Evolutionary conservation across 2,888 invertebrate genomes (phyloP).

Genomic region (Amphipoea lucens): DNA sequence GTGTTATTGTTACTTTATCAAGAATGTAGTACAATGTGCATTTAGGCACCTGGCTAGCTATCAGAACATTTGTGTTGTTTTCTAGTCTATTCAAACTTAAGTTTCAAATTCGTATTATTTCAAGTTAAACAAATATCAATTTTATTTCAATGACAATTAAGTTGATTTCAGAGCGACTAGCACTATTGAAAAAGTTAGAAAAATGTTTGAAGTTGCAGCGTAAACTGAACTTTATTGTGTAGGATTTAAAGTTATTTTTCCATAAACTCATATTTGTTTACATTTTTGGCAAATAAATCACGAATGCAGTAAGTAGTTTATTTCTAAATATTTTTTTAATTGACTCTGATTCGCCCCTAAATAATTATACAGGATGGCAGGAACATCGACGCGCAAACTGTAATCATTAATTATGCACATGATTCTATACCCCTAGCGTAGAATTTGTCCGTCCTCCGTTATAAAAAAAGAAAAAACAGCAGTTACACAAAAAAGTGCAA

Average conservation of each 20-base stretch:
- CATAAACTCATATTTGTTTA: too few relatives aligned
- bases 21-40: constrained; percentile 15
- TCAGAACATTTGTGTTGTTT: background rate
- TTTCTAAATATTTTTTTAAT: background rate
- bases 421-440: background rate
- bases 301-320: background rate
- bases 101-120: too few relatives aligned
- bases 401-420: background rate
- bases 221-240: too few relatives aligned
- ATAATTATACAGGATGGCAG: background rate
- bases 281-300: too few relatives aligned
- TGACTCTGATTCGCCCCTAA: background rate
- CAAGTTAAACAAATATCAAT: too few relatives aligned
- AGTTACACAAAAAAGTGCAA: background rate
- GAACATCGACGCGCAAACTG: background rate
- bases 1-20: constrained; percentile 65
- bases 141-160: too few relatives aligned
- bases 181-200: too few relatives aligned
- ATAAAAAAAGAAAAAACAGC: background rate
- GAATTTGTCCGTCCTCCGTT: background rate
- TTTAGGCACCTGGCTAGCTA: constrained; percentile 26
- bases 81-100: too few relatives aligned
- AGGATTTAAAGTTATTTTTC: too few relatives aligned
- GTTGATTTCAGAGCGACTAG: too few relatives aligned
- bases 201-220: too few relatives aligned